Conservation (phyloP, 2,113 vertebrate species). For the Furnarius figulus region DNA sequence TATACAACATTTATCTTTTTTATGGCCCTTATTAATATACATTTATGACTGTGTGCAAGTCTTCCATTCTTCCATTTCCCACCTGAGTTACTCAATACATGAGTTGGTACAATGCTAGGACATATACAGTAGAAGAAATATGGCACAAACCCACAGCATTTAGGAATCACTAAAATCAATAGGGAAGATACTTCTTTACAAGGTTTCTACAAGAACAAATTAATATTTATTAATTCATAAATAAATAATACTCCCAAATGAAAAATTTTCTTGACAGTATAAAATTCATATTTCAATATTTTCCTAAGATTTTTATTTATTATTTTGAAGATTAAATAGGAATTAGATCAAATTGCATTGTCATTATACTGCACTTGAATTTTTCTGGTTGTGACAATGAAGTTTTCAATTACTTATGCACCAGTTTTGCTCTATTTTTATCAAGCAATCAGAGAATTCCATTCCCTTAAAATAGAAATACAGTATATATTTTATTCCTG, state of each 20-base stretch:
- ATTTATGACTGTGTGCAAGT: background rate
- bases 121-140: background rate
- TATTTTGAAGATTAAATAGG: background rate
- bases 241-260: background rate
- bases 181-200: background rate
- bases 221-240: background rate
- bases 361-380: background rate
- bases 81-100: background rate
- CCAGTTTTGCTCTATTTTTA: background rate
- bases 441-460: background rate
- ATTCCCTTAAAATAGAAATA: background rate
- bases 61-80: background rate
- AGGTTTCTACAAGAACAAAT: background rate
- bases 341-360: background rate
- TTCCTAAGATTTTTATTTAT: background rate
- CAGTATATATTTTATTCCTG: background rate
- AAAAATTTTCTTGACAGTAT: background rate
- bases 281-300: background rate
- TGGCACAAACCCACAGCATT: background rate
- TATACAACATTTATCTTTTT: background rate
- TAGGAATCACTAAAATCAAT: background rate
- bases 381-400: background rate
- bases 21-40: background rate
- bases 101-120: background rate
- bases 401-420: background rate